A percentile compares a stretch with the other conserved stretches of the same genome.
These are phyloP conservation scores for Furcula furcula DNA, from an alignment of 2,888 invertebrate species.

Conservation along the genomic window DNA sequence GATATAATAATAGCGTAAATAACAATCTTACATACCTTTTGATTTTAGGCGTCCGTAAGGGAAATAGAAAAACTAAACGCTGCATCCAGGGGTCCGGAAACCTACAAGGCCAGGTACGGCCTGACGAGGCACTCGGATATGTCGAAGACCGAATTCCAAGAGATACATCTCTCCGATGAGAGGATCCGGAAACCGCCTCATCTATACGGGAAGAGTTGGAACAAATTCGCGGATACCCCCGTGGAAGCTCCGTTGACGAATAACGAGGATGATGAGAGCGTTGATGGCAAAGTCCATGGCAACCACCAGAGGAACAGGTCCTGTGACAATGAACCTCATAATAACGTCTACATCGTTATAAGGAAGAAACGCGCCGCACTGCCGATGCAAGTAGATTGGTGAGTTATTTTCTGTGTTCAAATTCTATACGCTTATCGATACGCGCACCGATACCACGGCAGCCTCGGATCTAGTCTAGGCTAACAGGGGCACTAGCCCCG, in stretches of 20 bases:
- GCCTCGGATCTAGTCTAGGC: too few relatives aligned
- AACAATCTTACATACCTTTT: too few relatives aligned
- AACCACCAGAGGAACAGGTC: conserved; percentile 16
- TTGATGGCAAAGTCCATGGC: conserved; percentile 12
- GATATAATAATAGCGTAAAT: too few relatives aligned
- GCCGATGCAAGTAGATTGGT: conserved; percentile 82
- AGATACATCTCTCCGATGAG: conserved; percentile 69
- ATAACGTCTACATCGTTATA: conserved; percentile 40
- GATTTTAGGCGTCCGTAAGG: conserved; percentile 73
- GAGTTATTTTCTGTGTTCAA: conserved; percentile 32
- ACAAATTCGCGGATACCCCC: conserved; percentile 12
- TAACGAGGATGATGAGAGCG: conserved; percentile 8
- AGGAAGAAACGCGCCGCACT: conserved; percentile 56
- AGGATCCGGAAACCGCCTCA: conserved; percentile 35
- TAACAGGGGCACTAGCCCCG: too few relatives aligned
- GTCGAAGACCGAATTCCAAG: conserved; percentile 82
- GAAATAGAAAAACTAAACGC: conserved; percentile 74
- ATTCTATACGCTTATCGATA: too few relatives aligned
- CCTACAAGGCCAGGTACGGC: conserved; percentile 77
- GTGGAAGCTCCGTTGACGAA: conserved; percentile 4
- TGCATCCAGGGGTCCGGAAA: conserved; percentile 54
- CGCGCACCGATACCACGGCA: too few relatives aligned
- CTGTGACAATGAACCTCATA: conserved; percentile 20
- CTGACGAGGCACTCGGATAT: conserved; percentile 84
- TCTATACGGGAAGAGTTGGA: conserved; percentile 49